Evolutionary conservation across 30 jellyfish, hydroid and myxozoan species (phyloP), one percentile per base, ranked within the genome.

Genomic region (Aurelia sp.): DNA sequence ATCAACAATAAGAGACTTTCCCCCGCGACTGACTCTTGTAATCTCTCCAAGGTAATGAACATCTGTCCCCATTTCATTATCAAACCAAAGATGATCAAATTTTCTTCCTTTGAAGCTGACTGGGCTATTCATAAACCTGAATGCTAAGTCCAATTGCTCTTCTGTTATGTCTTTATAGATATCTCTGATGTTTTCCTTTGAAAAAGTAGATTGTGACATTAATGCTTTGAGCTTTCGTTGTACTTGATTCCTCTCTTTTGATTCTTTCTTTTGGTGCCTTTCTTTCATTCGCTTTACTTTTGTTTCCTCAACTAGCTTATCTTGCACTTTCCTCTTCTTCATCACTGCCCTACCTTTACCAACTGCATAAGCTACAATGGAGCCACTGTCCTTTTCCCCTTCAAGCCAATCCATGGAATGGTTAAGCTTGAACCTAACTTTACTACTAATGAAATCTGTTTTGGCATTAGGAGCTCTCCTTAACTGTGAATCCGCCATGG

Each of bases 381-480:
- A 57, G 22, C 22, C 22, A 19, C 67, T 71, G 10, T 2, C 66
- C 16, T 71, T 35, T 16, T n/a, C n/a, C n/a, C n/a, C n/a, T n/a
- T n/a, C n/a, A n/a, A n/a, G n/a, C n/a, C n/a, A n/a, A n/a, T n/a
- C 27, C 66, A 3, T 20, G 4, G 82, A 71, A 7, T 71, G 1
- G 38, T 71, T 71, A 4, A 71, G 63, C 82, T 1, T 71, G 18
- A 71, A 71, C 16, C 66, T 71, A 71, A 41, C 82, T 48, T 71
- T 71, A 6, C 33, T 17, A 48, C 82, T 71, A 68, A 71, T 48
- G 66, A 33, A 71, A 15, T 71, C 82, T 2, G 66, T 71, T 48
- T 71, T 71, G 2, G 82, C 82, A 71, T 71, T 71, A 71, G 82
- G 82, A 33, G 82, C 82, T 35, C 82, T 71, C 66, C 82, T 71